These are phyloP conservation scores for Danio jaintianensis DNA, from an alignment of 2,797 vertebrate species.

Conservation along the genomic window DNA sequence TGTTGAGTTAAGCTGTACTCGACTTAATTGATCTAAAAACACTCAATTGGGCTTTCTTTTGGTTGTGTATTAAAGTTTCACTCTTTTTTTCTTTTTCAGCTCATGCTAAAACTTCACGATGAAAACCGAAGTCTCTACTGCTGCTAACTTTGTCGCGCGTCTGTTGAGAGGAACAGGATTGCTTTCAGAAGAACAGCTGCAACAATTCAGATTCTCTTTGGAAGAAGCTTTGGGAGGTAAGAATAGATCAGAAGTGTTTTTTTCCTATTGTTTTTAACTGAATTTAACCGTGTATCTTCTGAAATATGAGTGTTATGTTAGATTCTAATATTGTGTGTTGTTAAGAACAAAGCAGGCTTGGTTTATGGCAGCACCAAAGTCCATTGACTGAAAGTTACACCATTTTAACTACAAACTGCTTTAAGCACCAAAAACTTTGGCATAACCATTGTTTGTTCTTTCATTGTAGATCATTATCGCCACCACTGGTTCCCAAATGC, in stretches of 20 bases:
- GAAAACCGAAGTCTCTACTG: conserved; percentile 75
- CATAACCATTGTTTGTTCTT: background rate
- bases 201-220: conserved; percentile 74
- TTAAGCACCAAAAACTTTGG: background rate
- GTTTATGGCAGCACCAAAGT: conserved; percentile 37
- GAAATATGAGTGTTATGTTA: background rate
- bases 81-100: conserved; percentile 37
- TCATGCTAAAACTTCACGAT: conserved; percentile 62
- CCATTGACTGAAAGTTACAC: background rate
- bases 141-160: conserved; percentile 76
- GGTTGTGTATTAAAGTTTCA: background rate
- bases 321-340: background rate
- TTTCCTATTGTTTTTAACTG: background rate
- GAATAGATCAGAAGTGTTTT: background rate
- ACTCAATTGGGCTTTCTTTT: background rate
- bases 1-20: conserved; percentile 15
- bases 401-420: background rate
- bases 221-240: conserved; percentile 73
- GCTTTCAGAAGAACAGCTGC: conserved; percentile 74
- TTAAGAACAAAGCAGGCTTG: background rate
- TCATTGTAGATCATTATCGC: conserved; percentile 74
- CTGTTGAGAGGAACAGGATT: conserved; percentile 74
- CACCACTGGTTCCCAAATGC: conserved; percentile 81
- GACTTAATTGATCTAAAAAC: background rate
- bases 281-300: background rate